Conservation (phyloP, 2,797 vertebrate genomes). For the Muscicapa comitata region DNA sequence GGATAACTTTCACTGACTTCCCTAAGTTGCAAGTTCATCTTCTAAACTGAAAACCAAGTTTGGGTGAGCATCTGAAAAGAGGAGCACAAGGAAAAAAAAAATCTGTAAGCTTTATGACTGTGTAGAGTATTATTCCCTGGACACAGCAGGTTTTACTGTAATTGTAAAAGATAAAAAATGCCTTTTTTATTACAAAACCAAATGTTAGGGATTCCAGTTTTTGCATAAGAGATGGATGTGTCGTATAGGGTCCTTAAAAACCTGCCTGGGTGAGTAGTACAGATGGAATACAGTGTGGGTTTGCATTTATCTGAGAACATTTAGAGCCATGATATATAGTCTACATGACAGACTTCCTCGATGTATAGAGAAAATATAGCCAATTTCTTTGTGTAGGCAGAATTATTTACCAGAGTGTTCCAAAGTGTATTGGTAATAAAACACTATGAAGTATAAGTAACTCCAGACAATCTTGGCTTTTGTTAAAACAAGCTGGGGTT, state of each 20-base stretch:
- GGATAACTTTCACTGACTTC: not conserved
- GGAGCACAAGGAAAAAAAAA: not conserved
- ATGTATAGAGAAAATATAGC: slow-evolving; percentile 57
- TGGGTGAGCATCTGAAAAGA: not conserved
- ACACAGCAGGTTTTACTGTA: not conserved
- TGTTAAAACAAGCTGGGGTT: not conserved
- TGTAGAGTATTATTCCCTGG: not conserved
- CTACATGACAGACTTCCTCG: slow-evolving; percentile 15
- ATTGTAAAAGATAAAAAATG: slow-evolving; percentile 25
- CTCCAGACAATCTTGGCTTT: slow-evolving; percentile 52
- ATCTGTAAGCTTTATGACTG: not conserved
- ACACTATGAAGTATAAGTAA: slow-evolving; percentile 55
- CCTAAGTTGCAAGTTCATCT: not conserved
- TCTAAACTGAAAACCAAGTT: not conserved
- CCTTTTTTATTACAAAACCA: slow-evolving; percentile 5
- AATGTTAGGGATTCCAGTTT: not conserved
- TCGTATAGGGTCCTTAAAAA: not conserved
- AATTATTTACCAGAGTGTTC: slow-evolving; percentile 64
- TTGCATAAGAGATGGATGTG: not conserved
- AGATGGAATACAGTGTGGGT: slow-evolving; percentile 13
- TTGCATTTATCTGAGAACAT: slow-evolving; percentile 55
- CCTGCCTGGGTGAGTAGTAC: not conserved
- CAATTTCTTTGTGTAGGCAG: slow-evolving; percentile 57
- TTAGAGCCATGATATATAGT: slow-evolving; percentile 24
- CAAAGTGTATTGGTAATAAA: slow-evolving; percentile 59